Base-by-base conservation (phyloP, 2,113 vertebrate species). In the Salvelinus namaycush region DNA sequence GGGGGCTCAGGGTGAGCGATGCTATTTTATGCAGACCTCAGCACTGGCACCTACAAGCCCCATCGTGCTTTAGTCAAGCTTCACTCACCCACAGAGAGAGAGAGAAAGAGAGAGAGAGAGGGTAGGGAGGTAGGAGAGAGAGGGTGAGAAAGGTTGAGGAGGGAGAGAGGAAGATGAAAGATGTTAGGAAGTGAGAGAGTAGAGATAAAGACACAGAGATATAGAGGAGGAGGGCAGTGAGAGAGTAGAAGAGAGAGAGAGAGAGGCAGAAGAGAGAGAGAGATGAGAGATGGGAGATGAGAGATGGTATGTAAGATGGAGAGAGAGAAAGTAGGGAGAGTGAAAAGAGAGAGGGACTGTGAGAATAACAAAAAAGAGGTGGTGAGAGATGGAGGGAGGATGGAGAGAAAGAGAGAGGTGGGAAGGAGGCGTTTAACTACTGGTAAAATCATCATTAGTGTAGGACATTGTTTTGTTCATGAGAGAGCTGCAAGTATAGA, bases 11-110 rank as follows among this genome's bases (percentile, higher is more conserved):
- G 27, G 70, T 72, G 31, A 76, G 62, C 49, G 54, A 34, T 26
- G 39, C 57, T 48, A 31, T 20, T 73, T 78, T n/a, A 51, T 26
- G 74, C 76, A 73, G 14, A 68, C 29, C 39, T 59, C 29, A 74
- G 71, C 27, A 12, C 16, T 16, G 51, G 4, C 72, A 51, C 68
- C 51, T 26, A 5, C 27, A 12, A 79, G 27, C 71, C 13, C 24
- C 7, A 24, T 68, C 74, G 60, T 64, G 49, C 74, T 70, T 27
- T 77, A 68, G 27, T 60, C n/a, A 72, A 73, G 29, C 66, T 74
- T 14, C 44, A 49, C 65, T 82, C 24, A 66, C 54, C 34, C 14
- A 1, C 34, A 49, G 2, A 14, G 57, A 20, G 70, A 57, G 6
- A 29, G 27, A 51, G 51, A 70, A 11, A 44, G 60, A 20, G 13